These are phyloP conservation scores for Prolemur simus DNA, from an alignment of 2,113 vertebrate species.

Conservation along the genomic window DNA sequence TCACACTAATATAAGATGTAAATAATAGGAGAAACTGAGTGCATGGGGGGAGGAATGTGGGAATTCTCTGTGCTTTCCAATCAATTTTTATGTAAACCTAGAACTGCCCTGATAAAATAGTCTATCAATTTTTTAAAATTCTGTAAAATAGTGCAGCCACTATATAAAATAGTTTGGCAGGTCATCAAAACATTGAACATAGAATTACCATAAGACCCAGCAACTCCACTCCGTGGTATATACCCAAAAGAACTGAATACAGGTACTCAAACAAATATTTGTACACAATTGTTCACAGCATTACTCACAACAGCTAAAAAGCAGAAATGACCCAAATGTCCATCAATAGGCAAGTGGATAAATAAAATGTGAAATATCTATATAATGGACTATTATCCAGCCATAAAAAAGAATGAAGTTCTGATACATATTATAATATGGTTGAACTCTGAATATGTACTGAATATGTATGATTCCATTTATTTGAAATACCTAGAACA, in stretches of 20 bases:
- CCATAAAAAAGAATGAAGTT: neutral
- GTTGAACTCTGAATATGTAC: too few relatives aligned
- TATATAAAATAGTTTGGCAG: neutral
- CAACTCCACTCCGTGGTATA: neutral
- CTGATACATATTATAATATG: neutral
- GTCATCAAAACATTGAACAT: neutral
- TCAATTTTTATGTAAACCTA: neutral
- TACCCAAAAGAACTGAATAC: neutral
- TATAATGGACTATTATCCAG: neutral
- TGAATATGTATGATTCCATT: neutral
- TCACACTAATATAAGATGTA: too few relatives aligned
- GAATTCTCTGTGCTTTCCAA: neutral
- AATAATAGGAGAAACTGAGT: neutral
- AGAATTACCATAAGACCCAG: neutral
- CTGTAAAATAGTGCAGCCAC: neutral
- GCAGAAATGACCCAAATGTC: neutral
- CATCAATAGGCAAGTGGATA: neutral
- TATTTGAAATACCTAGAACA: neutral
- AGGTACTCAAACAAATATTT: neutral
- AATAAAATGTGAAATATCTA: too few relatives aligned
- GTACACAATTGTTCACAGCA: neutral
- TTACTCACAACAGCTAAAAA: neutral
- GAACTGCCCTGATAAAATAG: neutral
- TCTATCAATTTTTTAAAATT: neutral
- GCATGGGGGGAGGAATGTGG: too few relatives aligned